Evolutionary conservation across 2,888 invertebrate genomes (phyloP).

Genomic region (Eristalis intricaria): DNA sequence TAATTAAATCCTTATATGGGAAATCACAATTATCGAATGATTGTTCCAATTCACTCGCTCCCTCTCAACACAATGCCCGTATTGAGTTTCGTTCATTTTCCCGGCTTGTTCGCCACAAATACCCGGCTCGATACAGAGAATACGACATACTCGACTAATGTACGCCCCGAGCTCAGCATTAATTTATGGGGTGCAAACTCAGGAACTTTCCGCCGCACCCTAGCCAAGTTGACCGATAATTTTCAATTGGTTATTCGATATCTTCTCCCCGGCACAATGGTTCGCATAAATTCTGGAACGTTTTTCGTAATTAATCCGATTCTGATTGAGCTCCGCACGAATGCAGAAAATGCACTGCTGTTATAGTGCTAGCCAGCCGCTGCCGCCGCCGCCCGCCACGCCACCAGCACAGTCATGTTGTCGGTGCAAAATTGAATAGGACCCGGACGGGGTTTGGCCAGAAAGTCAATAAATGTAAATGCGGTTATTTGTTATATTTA

Average conservation of each 20-base stretch:
- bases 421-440: constrained; percentile 21
- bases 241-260: constrained; percentile 58
- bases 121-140: no score
- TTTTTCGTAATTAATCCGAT: constrained; percentile 58
- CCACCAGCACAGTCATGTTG: not conserved
- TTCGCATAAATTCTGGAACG: constrained; percentile 38
- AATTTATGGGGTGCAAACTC: constrained; percentile 50
- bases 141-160: not conserved
- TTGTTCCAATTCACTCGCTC: constrained; percentile 6
- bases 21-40: constrained; percentile 17
- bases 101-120: constrained; percentile 6
- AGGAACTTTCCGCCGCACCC: not conserved
- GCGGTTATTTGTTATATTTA: constrained; percentile 52
- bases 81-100: constrained; percentile 31
- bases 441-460: not conserved
- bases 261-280: constrained; percentile 34
- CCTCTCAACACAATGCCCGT: constrained; percentile 4
- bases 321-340: constrained; percentile 35
- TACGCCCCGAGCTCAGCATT: not conserved
- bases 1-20: constrained; percentile 17
- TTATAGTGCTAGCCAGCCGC: no score
- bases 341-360: constrained; percentile 4
- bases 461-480: constrained; percentile 58
- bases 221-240: constrained; percentile 38
- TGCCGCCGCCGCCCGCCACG: no score